A percentile compares a stretch with the other conserved stretches of the same genome.
Conservation (phyloP, 2,797 vertebrate species). For the Malacoctenus gilli region DNA sequence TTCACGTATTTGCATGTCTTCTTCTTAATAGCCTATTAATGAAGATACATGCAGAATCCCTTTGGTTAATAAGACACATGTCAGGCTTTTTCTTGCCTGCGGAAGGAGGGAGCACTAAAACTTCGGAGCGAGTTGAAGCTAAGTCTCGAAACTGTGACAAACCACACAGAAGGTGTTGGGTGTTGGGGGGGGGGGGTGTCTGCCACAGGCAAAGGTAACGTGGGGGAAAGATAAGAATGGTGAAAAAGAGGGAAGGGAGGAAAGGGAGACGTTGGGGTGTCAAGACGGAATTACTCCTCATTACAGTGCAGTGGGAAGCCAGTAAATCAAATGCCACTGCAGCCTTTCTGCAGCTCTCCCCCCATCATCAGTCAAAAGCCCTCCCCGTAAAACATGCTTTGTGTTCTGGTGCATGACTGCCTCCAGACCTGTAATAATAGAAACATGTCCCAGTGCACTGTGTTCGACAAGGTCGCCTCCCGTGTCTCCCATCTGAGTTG, state of each 20-base stretch:
- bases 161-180: slow-evolving; percentile 37
- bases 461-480: slow-evolving; percentile 75
- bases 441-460: slow-evolving; percentile 73
- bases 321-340: slow-evolving; percentile 81
- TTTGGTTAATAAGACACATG: slow-evolving; percentile 79
- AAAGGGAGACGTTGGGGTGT: slow-evolving; percentile 67
- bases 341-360: slow-evolving; percentile 71
- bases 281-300: slow-evolving; percentile 84
- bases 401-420: slow-evolving; percentile 73
- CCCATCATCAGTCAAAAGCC: slow-evolving; percentile 79
- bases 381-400: slow-evolving; percentile 73
- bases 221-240: slow-evolving; percentile 57
- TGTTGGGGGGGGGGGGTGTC: slow-evolving; percentile 6
- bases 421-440: slow-evolving; percentile 80
- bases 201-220: slow-evolving; percentile 68
- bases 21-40: slow-evolving; percentile 76
- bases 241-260: slow-evolving; percentile 41
- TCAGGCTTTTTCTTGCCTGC: slow-evolving; percentile 70
- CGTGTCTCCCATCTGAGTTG: slow-evolving; percentile 62
- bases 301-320: slow-evolving; percentile 77
- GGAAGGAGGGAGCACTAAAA: slow-evolving; percentile 72
- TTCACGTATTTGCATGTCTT: slow-evolving; percentile 72
- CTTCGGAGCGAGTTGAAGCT: slow-evolving; percentile 48
- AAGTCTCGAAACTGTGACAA: slow-evolving; percentile 71
- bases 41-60: slow-evolving; percentile 77